Evolutionary conservation across 2,888 invertebrate genomes (phyloP).

Genomic region (Erebia aethiops): DNA sequence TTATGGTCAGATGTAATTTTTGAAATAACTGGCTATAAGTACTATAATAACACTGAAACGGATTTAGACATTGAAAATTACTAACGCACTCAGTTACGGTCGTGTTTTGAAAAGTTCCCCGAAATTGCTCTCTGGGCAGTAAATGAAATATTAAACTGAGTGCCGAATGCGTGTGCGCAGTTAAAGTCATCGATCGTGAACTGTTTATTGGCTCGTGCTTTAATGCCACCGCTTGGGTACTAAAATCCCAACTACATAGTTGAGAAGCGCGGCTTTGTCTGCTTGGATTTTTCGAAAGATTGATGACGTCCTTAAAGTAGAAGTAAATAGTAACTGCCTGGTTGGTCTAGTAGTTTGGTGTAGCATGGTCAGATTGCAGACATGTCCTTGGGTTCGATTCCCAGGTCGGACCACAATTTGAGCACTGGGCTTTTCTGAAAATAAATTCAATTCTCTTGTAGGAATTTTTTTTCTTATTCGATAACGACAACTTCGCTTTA

Average conservation of each 20-base stretch:
- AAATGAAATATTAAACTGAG: conserved; percentile 32
- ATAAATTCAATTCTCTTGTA: no score
- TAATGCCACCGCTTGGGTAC: conserved; percentile 6
- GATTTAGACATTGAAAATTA: conserved; percentile 19
- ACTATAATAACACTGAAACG: conserved; percentile 17
- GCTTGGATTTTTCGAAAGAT: background rate
- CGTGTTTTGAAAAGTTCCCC: conserved; percentile 32
- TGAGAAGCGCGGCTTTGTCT: background rate
- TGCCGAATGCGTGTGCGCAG: conserved; percentile 32
- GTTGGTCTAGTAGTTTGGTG: no score
- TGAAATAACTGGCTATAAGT: no score
- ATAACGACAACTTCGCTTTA: no score
- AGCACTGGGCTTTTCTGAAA: no score
- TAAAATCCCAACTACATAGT: conserved; percentile 3
- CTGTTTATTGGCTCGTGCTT: conserved; percentile 32
- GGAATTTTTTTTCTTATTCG: no score
- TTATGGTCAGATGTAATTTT: no score
- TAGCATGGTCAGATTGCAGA: no score
- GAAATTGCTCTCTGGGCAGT: conserved; percentile 23
- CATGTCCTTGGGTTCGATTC: no score
- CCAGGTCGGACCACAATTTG: no score
- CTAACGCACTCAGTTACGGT: conserved; percentile 13
- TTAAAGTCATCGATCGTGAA: conserved; percentile 36
- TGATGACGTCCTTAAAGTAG: background rate
- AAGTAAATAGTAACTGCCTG: no score